A percentile compares a stretch with the other conserved stretches of the same genome.
These are phyloP conservation scores for Poecilus cupreus DNA, from an alignment of 2,888 invertebrate species.

Conservation along the genomic window DNA sequence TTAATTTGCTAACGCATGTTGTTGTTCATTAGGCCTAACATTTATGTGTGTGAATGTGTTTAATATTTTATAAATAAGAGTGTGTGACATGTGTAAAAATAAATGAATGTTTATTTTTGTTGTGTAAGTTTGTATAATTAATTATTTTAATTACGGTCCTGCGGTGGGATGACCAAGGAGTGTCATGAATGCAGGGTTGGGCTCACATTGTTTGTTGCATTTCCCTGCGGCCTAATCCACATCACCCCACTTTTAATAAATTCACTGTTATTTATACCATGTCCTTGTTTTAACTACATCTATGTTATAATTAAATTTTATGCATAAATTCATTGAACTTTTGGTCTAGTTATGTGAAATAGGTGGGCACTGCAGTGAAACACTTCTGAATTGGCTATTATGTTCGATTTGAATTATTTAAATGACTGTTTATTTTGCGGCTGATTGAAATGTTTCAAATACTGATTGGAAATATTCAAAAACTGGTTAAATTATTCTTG, in stretches of 20 bases:
- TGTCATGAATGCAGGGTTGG: constrained; percentile 33
- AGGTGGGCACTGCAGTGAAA: neutral
- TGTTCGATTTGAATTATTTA: constrained; percentile 20
- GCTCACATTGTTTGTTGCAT: constrained; percentile 41
- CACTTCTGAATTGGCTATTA: constrained; percentile 7
- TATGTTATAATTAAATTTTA: constrained; percentile 51
- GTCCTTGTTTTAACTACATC: constrained; percentile 39
- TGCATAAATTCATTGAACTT: constrained; percentile 31
- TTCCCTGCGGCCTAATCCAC: constrained; percentile 40
- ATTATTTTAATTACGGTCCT: constrained; percentile 21
- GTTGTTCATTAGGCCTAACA: too few species aligned
- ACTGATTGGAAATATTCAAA: constrained; percentile 36
- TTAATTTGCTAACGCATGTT: neutral
- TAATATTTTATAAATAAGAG: neutral
- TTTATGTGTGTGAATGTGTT: too few species aligned
- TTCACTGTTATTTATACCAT: constrained; percentile 43
- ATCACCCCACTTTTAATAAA: constrained; percentile 48
- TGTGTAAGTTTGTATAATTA: constrained; percentile 14
- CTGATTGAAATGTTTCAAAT: constrained; percentile 37
- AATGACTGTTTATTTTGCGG: constrained; percentile 27
- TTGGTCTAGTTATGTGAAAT: constrained; percentile 16
- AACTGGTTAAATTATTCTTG: constrained; percentile 30
- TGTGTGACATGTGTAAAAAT: neutral
- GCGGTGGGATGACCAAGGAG: neutral
- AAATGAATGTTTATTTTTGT: neutral